These are phyloP conservation scores for Chaetodon auriga DNA, from an alignment of 2,113 vertebrate genomes.

Conservation along the genomic window DNA sequence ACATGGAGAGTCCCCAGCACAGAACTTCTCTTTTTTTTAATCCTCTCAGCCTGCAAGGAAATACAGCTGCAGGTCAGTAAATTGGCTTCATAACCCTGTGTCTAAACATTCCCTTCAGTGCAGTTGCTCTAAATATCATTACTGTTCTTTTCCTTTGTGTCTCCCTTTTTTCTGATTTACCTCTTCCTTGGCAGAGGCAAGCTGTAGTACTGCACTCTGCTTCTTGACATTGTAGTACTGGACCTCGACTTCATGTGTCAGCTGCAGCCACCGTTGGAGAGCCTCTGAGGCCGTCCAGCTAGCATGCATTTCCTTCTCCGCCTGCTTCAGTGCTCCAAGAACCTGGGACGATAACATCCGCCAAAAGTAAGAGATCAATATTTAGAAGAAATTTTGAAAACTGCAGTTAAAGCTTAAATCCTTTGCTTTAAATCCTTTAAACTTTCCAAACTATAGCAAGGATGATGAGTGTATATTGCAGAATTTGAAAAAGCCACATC, in stretches of 20 bases:
- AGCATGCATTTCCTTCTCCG: conserved; percentile 82
- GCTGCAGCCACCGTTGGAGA: conserved; percentile 96
- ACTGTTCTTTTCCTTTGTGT: neutral
- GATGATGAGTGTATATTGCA: rapidly evolving
- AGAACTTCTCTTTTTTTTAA: conserved; percentile 97
- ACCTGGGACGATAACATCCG: conserved; percentile 61
- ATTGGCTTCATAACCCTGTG: neutral
- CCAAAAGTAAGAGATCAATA: conserved; percentile 7
- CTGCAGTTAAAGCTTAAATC: neutral
- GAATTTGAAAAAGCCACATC: neutral
- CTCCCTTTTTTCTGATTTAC: conserved; percentile 76
- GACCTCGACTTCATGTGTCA: conserved; percentile 96
- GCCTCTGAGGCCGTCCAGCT: conserved; percentile 86
- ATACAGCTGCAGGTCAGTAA: neutral
- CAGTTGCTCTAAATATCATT: too few species aligned
- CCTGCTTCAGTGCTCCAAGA: conserved; percentile 81
- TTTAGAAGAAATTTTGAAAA: neutral
- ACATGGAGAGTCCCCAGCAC: conserved; percentile 95
- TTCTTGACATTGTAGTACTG: conserved; percentile 98
- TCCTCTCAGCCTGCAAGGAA: conserved; percentile 92
- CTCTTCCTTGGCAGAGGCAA: conserved; percentile 94
- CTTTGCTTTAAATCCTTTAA: neutral
- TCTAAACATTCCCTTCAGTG: too few species aligned
- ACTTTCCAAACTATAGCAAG: neutral
- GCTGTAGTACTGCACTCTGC: conserved; percentile 93